Percentiles rank a stretch among this genome's conserved stretches.
Evolutionary conservation across 2,113 vertebrate genomes (phyloP).

Genomic region (Aphelocoma coerulescens): DNA sequence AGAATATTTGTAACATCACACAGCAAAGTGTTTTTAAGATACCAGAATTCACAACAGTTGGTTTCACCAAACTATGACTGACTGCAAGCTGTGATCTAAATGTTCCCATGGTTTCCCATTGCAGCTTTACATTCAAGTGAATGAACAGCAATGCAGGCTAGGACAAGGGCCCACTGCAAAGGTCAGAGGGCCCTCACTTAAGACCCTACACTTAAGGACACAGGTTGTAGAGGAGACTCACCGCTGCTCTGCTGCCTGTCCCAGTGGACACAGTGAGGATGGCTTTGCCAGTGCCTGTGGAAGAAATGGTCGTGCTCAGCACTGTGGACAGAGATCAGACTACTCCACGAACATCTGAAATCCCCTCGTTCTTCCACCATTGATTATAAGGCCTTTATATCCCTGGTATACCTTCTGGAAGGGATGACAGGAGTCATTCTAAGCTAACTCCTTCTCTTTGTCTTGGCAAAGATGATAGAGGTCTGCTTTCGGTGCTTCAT

Average conservation of each 20-base stretch:
- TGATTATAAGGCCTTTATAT: not conserved
- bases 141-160: not conserved
- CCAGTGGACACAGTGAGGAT: not conserved
- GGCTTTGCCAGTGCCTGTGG: not conserved
- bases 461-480: not conserved
- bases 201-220: not conserved
- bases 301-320: not conserved
- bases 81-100: not conserved
- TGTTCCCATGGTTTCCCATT: not conserved
- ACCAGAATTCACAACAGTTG: not conserved
- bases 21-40: not conserved
- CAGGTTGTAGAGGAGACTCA: not conserved
- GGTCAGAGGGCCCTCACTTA: not conserved
- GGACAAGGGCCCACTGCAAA: not conserved
- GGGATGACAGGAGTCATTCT: not conserved
- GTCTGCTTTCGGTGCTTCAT: not conserved
- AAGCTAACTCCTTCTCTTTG: not conserved
- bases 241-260: not conserved
- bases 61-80: not conserved
- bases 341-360: not conserved
- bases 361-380: rapidly evolving
- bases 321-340: not conserved
- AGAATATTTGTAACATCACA: not conserved
- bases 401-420: not conserved
- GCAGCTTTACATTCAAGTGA: not conserved